Percentiles rank a stretch among this genome's conserved stretches.
Evolutionary conservation across 2,113 vertebrate species (phyloP).

Genomic region (Chloropsis hardwickii): DNA sequence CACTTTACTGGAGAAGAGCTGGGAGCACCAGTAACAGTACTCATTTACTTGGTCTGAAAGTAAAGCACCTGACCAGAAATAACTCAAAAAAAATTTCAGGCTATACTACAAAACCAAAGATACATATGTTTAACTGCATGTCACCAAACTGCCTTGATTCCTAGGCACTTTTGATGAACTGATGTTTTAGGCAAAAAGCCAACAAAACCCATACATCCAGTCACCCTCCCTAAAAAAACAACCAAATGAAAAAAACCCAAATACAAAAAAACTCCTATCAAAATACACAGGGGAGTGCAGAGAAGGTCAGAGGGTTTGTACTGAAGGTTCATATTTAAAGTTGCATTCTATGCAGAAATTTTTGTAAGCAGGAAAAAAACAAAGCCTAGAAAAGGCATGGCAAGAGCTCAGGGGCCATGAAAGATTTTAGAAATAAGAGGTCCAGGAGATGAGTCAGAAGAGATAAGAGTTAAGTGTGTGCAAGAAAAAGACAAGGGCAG

Average conservation of each 20-base stretch:
- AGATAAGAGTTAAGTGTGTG: not conserved
- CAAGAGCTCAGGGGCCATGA: not conserved
- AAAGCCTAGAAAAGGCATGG: not conserved
- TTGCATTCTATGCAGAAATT: not conserved
- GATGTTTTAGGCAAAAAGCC: not conserved
- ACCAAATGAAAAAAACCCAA: not conserved
- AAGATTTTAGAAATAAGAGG: not conserved
- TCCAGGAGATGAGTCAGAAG: not conserved
- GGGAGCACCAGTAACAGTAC: not conserved
- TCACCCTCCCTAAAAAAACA: not conserved
- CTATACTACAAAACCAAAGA: not conserved
- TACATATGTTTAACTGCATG: not conserved
- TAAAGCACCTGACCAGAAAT: not conserved
- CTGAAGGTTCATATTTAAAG: not conserved
- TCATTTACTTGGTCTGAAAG: not conserved
- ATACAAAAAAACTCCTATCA: not conserved
- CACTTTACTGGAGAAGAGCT: not conserved
- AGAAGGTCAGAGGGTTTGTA: not conserved
- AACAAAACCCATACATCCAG: not conserved
- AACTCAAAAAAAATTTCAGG: not conserved
- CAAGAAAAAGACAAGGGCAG: not conserved
- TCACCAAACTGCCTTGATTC: not conserved
- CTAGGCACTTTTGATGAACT: not conserved
- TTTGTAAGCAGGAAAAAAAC: not conserved
- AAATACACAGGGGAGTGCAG: accelerated